A percentile compares a stretch with the other conserved stretches of the same genome.
phyloP scores from a whole-genome alignment of 2,797 vertebrate species.

The Danio kyathit region DNA sequence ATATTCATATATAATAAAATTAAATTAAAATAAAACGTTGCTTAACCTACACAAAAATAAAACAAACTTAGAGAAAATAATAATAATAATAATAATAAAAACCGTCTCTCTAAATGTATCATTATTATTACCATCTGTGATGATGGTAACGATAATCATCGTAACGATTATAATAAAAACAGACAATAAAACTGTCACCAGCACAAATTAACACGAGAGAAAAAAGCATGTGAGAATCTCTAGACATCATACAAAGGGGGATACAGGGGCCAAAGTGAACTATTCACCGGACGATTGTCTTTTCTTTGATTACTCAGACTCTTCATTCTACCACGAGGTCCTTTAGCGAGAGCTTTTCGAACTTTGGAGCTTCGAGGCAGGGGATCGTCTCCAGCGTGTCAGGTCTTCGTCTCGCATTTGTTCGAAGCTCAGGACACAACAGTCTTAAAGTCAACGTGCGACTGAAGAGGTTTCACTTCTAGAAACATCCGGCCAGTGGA shows the following conservation, averaged over 20 bases:
- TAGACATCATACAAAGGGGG: conserved; percentile 84
- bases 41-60: conserved; percentile 76
- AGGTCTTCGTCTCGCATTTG: conserved; percentile 56
- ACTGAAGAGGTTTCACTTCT: conserved; percentile 39
- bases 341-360: conserved; percentile 54
- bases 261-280: conserved; percentile 79
- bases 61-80: conserved; percentile 50
- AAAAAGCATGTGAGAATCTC: conserved; percentile 84
- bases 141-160: conserved; percentile 71
- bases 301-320: conserved; percentile 75
- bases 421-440: conserved; percentile 73
- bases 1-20: conserved; percentile 80
- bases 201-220: conserved; percentile 88
- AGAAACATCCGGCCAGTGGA: conserved; percentile 31
- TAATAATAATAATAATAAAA: conserved; percentile 66
- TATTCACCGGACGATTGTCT: conserved; percentile 86
- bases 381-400: not conserved
- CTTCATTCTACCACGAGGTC: conserved; percentile 64
- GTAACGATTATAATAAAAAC: conserved; percentile 76
- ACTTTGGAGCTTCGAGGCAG: not conserved
- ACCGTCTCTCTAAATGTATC: conserved; percentile 72
- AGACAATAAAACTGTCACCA: conserved; percentile 92
- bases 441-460: conserved; percentile 71
- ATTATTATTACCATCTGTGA: conserved; percentile 71
- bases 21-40: conserved; percentile 77